Conservation (phyloP, 2,113 vertebrate genomes). For the Aegithalos caudatus region DNA sequence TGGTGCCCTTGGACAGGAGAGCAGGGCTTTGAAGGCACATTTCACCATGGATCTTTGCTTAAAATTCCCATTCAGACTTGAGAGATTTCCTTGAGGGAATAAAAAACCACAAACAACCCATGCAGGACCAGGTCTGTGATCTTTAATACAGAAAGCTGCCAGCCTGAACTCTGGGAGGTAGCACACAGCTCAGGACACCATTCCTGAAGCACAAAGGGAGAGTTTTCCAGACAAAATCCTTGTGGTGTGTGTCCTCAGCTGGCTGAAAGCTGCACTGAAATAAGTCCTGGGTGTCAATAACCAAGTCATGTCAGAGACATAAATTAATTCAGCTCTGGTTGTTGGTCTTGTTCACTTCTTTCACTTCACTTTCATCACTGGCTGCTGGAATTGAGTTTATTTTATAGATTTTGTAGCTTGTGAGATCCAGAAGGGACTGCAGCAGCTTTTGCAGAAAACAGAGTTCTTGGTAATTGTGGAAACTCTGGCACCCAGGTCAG, state of each 20-base stretch:
- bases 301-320: neutral
- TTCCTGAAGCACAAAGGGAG: neutral
- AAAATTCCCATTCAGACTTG: neutral
- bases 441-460: neutral
- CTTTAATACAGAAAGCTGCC: neutral
- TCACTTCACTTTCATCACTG: neutral
- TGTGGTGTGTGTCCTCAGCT: neutral
- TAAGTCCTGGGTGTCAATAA: neutral
- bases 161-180: neutral
- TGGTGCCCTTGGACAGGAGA: conserved; percentile 27
- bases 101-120: neutral
- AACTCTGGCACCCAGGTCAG: neutral
- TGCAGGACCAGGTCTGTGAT: neutral
- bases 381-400: neutral
- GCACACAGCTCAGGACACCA: neutral
- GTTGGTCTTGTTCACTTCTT: neutral
- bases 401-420: neutral
- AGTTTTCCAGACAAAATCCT: neutral
- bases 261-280: neutral
- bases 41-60: neutral
- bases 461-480: neutral
- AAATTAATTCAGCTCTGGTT: neutral
- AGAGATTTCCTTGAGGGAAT: neutral
- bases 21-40: neutral
- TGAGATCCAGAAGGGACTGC: neutral